Base-by-base conservation (phyloP, 37 sponge, comb jelly and placozoan species). In the Axinella damicornis region DNA sequence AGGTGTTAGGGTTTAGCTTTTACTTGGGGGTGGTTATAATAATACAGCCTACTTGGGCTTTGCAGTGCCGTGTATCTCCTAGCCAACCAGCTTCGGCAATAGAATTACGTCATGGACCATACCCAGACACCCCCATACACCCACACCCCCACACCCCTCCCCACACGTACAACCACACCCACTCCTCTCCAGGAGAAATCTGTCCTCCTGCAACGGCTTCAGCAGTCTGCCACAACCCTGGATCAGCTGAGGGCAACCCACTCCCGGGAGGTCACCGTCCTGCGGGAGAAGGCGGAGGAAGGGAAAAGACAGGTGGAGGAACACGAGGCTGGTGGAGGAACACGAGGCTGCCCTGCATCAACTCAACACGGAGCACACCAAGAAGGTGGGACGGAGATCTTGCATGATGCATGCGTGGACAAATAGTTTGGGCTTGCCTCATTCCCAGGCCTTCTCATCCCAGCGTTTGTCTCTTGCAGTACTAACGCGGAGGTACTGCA, bases 361-460 rank as follows among this genome's bases (percentile, higher is more conserved):
- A 32, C 41, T 83, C 21, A 17, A 13, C 46, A 24, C 75, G 17
- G 56, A 83, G 56, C 84, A 83, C 19, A 66, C 84, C 52, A 56
- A 83, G 84, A 74, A 74, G 66, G 56, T 73, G 46, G 4, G 9
- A n/a, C n/a, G n/a, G n/a, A 12, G 46, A 4, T 12, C 46, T 9
- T 46, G 46, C 9, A 46, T 46, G 4, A 46, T 46, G 46, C 4
- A 46, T 46, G 46, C 9, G 46, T 46, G 46, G 46, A 12, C 6
- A 4, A 12, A 4, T 46, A 46, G 4, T 12, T 9, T 46, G 46
- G 6, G 6, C 9, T 46, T 9, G 9, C 46, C 46, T 46, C 9
- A 46, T 46, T 12, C 46, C 46, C 46, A 46, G 6, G 6, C 46
- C 46, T 46, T 9, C 46, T 12, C 46, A 46, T 9, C 46, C 46